Evolutionary conservation across 2,888 invertebrate genomes (phyloP).

Genomic region (Agriotes lineatus): DNA sequence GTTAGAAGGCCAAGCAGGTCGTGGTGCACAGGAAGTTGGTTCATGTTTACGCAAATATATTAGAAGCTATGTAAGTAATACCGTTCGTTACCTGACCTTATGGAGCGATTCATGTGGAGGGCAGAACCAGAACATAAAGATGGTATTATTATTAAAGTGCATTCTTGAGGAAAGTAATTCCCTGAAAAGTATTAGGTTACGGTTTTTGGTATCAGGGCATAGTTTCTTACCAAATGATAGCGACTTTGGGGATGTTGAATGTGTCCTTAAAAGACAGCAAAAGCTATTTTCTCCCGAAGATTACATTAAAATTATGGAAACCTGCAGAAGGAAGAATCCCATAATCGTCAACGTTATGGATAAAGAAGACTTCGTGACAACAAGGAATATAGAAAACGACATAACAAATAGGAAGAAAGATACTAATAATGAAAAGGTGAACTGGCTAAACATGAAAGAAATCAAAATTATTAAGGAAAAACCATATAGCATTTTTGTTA

Average conservation of each 20-base stretch:
- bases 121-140: slow-evolving; percentile 43
- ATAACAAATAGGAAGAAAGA: background rate
- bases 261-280: background rate
- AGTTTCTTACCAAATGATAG: background rate
- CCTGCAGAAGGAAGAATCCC: background rate
- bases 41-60: slow-evolving; percentile 50
- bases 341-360: background rate
- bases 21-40: slow-evolving; percentile 52
- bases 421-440: background rate
- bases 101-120: slow-evolving; percentile 44
- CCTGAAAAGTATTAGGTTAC: too few relatives aligned
- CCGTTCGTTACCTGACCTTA: slow-evolving; percentile 41
- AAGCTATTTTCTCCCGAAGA: background rate
- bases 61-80: slow-evolving; percentile 16
- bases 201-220: background rate
- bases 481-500: background rate
- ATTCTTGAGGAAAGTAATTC: too few relatives aligned
- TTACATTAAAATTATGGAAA: background rate
- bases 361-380: background rate
- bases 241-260: background rate
- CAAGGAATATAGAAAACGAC: background rate
- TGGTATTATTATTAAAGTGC: slow-evolving; percentile 36
- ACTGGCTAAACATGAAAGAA: background rate
- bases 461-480: background rate
- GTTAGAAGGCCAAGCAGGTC: slow-evolving; percentile 51